Evolutionary conservation across 2,113 vertebrate species (phyloP).

Genomic region (Mustela nigripes): DNA sequence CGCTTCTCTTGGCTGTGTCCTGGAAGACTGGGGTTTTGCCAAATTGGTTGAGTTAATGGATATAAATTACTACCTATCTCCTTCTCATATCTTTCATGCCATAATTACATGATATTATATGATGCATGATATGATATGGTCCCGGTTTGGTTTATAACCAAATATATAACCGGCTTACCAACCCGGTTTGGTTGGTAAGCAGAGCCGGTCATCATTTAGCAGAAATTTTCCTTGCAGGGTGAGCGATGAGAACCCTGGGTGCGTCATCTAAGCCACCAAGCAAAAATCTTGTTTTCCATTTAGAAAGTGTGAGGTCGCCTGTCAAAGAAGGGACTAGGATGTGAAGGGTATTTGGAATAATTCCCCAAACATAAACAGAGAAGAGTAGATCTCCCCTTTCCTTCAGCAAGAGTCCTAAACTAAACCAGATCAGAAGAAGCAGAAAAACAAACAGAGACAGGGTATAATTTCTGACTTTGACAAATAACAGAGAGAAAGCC

Average conservation of each 20-base stretch:
- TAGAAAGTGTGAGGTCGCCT: conserved; percentile 38
- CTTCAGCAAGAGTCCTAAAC: neutral
- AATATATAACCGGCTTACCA: too few species aligned
- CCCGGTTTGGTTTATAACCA: neutral
- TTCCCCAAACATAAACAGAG: neutral
- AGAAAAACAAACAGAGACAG: neutral
- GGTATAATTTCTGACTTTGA: conserved; percentile 15
- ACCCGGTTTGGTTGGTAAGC: neutral
- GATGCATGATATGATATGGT: neutral
- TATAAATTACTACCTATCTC: neutral
- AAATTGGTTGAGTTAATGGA: neutral
- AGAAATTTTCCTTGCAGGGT: neutral
- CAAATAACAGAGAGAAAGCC: conserved; percentile 17
- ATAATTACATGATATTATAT: neutral
- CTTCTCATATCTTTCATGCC: neutral
- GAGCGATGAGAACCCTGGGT: neutral
- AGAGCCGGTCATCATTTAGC: neutral
- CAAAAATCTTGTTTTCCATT: conserved; percentile 14
- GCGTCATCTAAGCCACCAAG: neutral
- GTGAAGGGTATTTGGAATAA: neutral
- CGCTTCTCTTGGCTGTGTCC: neutral
- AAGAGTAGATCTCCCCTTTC: neutral
- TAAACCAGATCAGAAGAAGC: neutral
- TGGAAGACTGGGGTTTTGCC: neutral
- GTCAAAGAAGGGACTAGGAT: neutral